phyloP scores from a whole-genome alignment of 2,888 invertebrate species.

The Drosophila heteroneura region DNA sequence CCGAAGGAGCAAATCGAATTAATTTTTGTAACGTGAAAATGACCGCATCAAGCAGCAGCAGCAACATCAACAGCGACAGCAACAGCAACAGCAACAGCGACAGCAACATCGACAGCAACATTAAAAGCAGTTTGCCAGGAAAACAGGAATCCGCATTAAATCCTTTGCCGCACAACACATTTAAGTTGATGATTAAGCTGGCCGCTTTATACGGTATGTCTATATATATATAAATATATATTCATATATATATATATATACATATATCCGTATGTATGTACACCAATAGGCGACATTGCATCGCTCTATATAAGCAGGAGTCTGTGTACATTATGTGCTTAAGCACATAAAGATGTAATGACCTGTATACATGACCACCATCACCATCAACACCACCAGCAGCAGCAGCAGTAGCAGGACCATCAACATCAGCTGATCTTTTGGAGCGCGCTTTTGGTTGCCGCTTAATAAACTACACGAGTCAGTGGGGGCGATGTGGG shows the following conservation, averaged over 20 bases:
- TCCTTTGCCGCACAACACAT: constrained; percentile 77
- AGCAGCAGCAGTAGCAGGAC: constrained; percentile 14
- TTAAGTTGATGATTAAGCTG: constrained; percentile 81
- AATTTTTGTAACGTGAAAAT: constrained; percentile 83
- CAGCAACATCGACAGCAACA: constrained; percentile 13
- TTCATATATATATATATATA: neutral
- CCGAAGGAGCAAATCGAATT: constrained; percentile 83
- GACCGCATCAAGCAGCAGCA: constrained; percentile 57
- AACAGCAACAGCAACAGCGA: constrained; percentile 13
- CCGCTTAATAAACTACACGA: constrained; percentile 69
- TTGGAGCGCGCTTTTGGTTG: constrained; percentile 43
- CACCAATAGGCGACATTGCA: constrained; percentile 10
- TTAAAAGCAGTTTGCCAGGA: constrained; percentile 40
- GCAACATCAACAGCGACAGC: constrained; percentile 12
- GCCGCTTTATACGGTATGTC: constrained; percentile 26
- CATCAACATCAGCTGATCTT: constrained; percentile 39
- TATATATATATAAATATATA: neutral
- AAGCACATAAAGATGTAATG: constrained; percentile 77
- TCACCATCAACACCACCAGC: constrained; percentile 13
- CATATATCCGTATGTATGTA: neutral
- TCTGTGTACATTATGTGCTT: constrained; percentile 69
- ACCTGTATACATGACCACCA: constrained; percentile 63
- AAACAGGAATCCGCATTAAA: constrained; percentile 53
- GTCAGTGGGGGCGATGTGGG: constrained; percentile 35
- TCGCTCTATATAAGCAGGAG: constrained; percentile 3